Evolutionary conservation across 2,113 vertebrate species (phyloP), one percentile per base, ranked within the genome.

Genomic region (Megatriorchis doriae): DNA sequence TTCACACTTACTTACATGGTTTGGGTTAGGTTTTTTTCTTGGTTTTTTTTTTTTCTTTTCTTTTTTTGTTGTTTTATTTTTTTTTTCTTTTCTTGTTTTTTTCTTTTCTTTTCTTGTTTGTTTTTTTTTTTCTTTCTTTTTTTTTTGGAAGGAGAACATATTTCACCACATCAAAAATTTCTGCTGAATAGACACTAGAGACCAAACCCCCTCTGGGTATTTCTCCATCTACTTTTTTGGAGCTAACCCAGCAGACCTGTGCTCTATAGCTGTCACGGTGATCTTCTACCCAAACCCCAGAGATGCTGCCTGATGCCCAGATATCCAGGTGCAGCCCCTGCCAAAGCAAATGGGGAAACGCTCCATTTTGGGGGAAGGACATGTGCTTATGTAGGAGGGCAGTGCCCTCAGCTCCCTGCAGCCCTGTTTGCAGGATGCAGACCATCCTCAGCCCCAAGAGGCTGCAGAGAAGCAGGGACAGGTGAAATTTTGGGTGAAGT

Each of bases 321-420:
- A 17, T 34, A 65, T 4, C 73, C 68, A 4, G 2, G 22, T 25
- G 7, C 68, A 85, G 43, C 71, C 61, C 42, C 67, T 45, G 45
- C 52, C 19, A 27, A 25, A 55, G 19, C 8, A n/a, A 23, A 16
- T 0, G 8, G 50, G 21, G 8, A 42, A 59, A 13, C 0, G 2
- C 52, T 58, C 21, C 7, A 1, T 38, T 21, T 2, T 14, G 48
- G 43, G 53, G 31, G 11, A 42, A 56, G 36, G 22, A 32, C 4
- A 3, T 0, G 9, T 23, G 40, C 32, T 32, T 1, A 0, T 23
- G 40, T 6, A 26, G 1, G 8, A 63, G 7, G 42, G 31, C 36
- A 13, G 29, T 15, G 48, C 13, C 53, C 50, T 23, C 31, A 12
- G 72, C 50, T 58, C 47, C 43, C 40, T 12, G 7, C 48, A 29